phyloP scores from a whole-genome alignment of 2,888 invertebrate species.

The Pseudoips prasinana region DNA sequence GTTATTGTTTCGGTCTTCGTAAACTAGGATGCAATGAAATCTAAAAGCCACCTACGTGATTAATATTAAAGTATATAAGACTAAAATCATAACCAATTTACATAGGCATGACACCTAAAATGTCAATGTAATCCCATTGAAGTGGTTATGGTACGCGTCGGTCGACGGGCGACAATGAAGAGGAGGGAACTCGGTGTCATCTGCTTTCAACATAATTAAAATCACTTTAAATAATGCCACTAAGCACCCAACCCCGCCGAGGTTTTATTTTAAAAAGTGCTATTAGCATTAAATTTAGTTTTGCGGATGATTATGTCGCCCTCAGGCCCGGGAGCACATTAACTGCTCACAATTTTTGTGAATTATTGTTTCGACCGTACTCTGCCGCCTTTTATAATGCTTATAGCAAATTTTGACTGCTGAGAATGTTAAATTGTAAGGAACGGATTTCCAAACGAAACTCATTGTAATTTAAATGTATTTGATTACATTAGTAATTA shows the following conservation, averaged over 20 bases:
- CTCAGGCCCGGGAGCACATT: constrained; percentile 70
- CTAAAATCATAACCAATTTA: too few species aligned
- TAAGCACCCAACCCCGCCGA: constrained; percentile 69
- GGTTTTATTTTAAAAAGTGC: constrained; percentile 79
- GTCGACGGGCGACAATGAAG: constrained; percentile 64
- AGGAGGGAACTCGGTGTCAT: constrained; percentile 77
- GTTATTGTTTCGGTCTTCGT: too few species aligned
- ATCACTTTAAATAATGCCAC: constrained; percentile 80
- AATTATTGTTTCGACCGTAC: constrained; percentile 70
- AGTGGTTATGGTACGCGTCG: constrained; percentile 38
- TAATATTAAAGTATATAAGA: too few species aligned
- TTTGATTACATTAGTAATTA: too few species aligned
- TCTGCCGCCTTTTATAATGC: constrained; percentile 69
- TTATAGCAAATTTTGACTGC: constrained; percentile 66
- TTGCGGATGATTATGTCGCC: constrained; percentile 78
- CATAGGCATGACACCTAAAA: constrained; percentile 3
- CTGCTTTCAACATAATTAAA: constrained; percentile 83
- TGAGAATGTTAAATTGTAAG: constrained; percentile 47
- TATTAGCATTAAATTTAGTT: constrained; percentile 82
- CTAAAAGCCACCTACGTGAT: too few species aligned
- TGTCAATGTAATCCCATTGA: constrained; percentile 44
- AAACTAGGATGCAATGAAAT: too few species aligned
- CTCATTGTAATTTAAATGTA: too few species aligned
- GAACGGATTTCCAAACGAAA: too few species aligned
- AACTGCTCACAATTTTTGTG: constrained; percentile 77